Conservation (phyloP, 2,113 vertebrate genomes). For the Salvelinus fontinalis region DNA sequence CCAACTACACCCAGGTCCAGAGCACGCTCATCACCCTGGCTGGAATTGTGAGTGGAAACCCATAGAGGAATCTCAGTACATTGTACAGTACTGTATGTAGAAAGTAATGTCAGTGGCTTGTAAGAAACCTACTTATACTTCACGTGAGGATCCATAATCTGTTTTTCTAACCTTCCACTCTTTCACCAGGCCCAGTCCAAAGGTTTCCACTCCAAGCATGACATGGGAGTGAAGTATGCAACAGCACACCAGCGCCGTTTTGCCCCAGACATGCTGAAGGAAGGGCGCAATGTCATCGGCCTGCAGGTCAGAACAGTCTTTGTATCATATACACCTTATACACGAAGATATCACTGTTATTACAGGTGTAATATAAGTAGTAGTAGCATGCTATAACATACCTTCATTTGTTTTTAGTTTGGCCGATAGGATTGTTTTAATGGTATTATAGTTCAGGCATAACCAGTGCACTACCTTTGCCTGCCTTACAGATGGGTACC, state of each 20-base stretch:
- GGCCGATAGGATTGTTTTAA: background rate
- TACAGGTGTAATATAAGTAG: background rate
- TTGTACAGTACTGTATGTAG: background rate
- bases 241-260: conserved; percentile 89
- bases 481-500: conserved; percentile 85
- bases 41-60: conserved; percentile 82
- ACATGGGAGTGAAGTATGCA: conserved; percentile 87
- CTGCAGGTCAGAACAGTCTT: conserved; percentile 79
- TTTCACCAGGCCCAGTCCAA: conserved; percentile 86
- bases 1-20: conserved; percentile 93
- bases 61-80: background rate
- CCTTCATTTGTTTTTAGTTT: background rate
- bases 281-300: conserved; percentile 90
- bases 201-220: conserved; percentile 82
- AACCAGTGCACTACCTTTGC: background rate
- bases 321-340: background rate
- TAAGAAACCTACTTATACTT: background rate
- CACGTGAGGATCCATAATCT: background rate
- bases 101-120: too few species aligned
- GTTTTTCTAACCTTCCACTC: background rate
- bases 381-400: background rate
- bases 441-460: background rate
- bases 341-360: background rate
- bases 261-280: conserved; percentile 82
- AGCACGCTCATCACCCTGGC: conserved; percentile 87